Percentiles rank a stretch among this genome's conserved stretches.
Evolutionary conservation across 92 coral and sea anemone genomes (phyloP).

Genomic region (Nematostella vectensis): DNA sequence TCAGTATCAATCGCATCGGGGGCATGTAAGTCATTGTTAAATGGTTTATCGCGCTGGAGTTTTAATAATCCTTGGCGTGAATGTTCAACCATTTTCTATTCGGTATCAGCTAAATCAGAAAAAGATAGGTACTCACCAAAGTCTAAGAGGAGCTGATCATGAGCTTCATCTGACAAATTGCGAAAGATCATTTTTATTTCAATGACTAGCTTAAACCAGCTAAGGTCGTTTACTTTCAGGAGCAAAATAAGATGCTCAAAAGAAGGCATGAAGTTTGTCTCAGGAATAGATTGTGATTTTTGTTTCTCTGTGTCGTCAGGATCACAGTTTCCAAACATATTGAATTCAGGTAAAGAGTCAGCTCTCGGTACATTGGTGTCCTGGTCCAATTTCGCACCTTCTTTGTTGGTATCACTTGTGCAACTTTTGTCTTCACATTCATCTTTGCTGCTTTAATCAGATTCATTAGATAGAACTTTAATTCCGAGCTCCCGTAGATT

Average conservation of each 20-base stretch:
- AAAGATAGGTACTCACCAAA: constrained; percentile 8
- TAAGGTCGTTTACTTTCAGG: constrained; percentile 20
- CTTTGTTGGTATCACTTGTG: no score
- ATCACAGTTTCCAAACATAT: no score
- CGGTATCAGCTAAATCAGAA: constrained; percentile 5
- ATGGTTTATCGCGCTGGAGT: constrained; percentile 3
- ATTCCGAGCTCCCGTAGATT: no score
- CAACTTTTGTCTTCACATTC: no score
- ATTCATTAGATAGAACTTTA: no score
- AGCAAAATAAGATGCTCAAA: constrained; percentile 14
- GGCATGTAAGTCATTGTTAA: not conserved
- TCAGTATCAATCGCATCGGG: constrained; percentile 5
- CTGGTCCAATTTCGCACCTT: no score
- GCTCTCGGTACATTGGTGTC: no score
- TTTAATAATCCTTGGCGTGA: constrained; percentile 13
- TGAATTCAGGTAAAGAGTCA: no score
- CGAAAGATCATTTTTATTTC: constrained; percentile 5
- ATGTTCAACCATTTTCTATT: constrained; percentile 13
- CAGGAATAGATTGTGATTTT: not conserved
- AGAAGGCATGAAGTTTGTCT: constrained; percentile 6
- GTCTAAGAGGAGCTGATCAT: constrained; percentile 14
- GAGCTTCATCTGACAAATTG: constrained; percentile 6
- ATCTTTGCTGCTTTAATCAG: no score
- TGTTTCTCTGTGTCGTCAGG: not conserved
- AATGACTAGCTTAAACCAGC: constrained; percentile 25